Evolutionary conservation across 2,888 invertebrate species (phyloP).

Genomic region (Sinhomidia bicolor): DNA sequence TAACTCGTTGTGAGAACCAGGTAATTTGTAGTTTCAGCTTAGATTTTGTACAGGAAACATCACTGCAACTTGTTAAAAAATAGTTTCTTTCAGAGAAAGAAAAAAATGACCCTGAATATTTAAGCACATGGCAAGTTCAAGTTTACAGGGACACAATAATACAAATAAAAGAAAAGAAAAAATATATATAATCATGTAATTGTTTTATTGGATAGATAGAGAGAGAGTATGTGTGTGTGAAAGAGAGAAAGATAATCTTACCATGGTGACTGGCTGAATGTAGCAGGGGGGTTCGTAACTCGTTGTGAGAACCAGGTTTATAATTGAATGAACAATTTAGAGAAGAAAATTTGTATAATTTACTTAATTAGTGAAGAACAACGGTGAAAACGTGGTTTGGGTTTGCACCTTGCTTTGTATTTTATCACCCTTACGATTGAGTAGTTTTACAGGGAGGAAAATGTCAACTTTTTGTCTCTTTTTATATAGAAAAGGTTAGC

Average conservation of each 20-base stretch:
- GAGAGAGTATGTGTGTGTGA: too few relatives aligned
- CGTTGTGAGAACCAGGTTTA: conserved; percentile 75
- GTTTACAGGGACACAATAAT: background rate
- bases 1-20: conserved; percentile 74
- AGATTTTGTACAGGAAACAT: background rate
- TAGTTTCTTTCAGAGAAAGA: background rate
- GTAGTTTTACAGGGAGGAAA: background rate
- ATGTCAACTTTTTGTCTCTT: too few relatives aligned
- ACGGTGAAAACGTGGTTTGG: background rate
- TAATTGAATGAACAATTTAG: background rate
- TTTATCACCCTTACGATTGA: background rate
- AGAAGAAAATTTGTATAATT: background rate
- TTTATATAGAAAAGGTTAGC: too few relatives aligned
- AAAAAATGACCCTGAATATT: conserved; percentile 16
- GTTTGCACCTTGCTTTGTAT: background rate
- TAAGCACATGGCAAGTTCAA: conserved; percentile 11
- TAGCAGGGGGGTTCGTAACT: conserved; percentile 72
- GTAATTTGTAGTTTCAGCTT: background rate
- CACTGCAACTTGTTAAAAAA: background rate
- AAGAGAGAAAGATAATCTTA: too few relatives aligned
- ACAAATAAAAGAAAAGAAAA: too few relatives aligned
- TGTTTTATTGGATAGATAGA: background rate
- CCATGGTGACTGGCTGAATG: conserved; percentile 73
- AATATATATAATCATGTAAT: too few relatives aligned
- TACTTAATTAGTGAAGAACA: conserved; percentile 3